A percentile compares a stretch with the other conserved stretches of the same genome.
Evolutionary conservation across 2,888 invertebrate genomes (phyloP).

Genomic region (Danaus chrysippus): DNA sequence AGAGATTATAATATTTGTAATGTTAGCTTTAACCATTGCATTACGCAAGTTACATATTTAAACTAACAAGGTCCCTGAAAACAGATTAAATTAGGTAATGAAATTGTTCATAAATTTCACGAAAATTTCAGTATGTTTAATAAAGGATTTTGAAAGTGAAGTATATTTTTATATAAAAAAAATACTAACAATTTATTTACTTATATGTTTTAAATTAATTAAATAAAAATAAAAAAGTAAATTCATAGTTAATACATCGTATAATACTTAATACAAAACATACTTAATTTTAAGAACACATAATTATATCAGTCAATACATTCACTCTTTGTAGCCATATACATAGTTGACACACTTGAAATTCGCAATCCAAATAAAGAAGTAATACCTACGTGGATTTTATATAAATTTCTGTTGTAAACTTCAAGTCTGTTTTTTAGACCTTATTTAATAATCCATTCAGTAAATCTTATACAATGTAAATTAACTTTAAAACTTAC

Average conservation of each 20-base stretch:
- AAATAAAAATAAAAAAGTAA: not conserved
- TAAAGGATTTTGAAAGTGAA: too few relatives aligned
- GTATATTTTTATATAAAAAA: too few relatives aligned
- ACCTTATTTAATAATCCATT: too few relatives aligned
- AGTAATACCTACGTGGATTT: not conserved
- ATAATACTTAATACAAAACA: constrained; percentile 2
- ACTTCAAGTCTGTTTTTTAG: not conserved
- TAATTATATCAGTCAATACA: constrained; percentile 3
- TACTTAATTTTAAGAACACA: not conserved
- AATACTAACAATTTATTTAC: too few relatives aligned
- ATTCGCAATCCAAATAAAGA: not conserved
- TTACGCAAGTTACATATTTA: too few relatives aligned
- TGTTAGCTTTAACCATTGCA: too few relatives aligned
- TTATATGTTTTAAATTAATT: not conserved
- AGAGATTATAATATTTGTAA: too few relatives aligned
- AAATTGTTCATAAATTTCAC: too few relatives aligned
- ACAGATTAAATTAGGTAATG: too few relatives aligned
- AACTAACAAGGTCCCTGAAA: too few relatives aligned
- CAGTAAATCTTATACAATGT: not conserved
- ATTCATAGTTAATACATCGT: not conserved
- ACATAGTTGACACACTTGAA: not conserved
- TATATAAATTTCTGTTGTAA: not conserved
- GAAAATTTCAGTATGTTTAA: too few relatives aligned
- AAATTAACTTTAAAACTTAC: not conserved
- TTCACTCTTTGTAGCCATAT: not conserved